Evolutionary conservation across 2,113 vertebrate genomes (phyloP).

Genomic region (Gavialis gangeticus): DNA sequence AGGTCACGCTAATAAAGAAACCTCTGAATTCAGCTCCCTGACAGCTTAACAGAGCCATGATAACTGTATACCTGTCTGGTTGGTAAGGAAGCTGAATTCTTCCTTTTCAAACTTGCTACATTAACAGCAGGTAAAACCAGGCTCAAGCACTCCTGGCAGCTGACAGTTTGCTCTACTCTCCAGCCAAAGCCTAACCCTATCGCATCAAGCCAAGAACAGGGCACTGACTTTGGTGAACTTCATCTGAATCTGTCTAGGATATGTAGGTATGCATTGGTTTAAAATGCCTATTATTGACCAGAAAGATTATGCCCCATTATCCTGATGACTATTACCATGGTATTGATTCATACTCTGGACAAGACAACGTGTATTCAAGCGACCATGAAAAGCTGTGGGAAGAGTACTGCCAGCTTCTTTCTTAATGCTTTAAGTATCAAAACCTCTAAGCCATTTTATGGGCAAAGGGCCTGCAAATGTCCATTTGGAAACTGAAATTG

Average conservation of each 20-base stretch:
- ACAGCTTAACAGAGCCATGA: neutral
- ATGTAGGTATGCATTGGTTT: fast-evolving
- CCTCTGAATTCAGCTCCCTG: fast-evolving
- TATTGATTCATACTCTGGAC: fast-evolving
- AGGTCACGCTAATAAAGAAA: neutral
- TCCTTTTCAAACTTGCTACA: neutral
- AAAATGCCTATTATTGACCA: neutral
- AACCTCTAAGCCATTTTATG: neutral
- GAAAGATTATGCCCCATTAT: neutral
- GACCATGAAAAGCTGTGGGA: neutral
- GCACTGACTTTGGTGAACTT: neutral
- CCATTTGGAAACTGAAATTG: neutral
- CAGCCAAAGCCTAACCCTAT: neutral
- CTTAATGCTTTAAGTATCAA: neutral
- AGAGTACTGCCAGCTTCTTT: too few species aligned
- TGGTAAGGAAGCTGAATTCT: neutral
- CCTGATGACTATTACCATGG: fast-evolving
- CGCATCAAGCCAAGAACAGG: neutral
- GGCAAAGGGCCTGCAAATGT: neutral
- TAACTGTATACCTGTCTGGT: fast-evolving
- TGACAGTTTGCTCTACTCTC: neutral
- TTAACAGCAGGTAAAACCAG: neutral
- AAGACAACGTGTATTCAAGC: neutral
- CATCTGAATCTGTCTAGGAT: neutral
- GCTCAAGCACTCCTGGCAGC: neutral